These are phyloP conservation scores for Arremon brunneinucha DNA, from an alignment of 2,797 vertebrate genomes.

Conservation along the genomic window DNA sequence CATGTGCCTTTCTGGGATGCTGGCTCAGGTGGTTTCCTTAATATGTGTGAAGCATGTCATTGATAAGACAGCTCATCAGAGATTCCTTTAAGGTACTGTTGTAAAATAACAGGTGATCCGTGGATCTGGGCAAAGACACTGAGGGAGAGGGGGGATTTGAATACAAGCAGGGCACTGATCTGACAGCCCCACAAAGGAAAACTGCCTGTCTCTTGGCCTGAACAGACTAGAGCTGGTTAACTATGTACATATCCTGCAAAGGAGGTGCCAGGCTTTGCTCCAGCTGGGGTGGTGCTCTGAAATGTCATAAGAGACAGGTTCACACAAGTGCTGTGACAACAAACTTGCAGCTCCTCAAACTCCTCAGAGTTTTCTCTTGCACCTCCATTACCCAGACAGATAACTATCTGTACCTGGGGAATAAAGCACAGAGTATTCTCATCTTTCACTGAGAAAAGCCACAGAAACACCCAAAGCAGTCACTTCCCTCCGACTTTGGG, in stretches of 20 bases:
- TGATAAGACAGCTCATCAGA: not conserved
- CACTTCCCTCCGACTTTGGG: accelerated
- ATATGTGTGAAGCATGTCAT: not conserved
- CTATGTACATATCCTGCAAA: not conserved
- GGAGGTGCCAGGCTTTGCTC: not conserved
- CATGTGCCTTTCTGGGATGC: not conserved
- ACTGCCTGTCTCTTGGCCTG: not conserved
- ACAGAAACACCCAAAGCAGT: not conserved
- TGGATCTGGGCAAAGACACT: not conserved
- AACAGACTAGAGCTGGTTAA: not conserved
- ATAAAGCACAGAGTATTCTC: not conserved
- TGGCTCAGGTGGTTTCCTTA: not conserved
- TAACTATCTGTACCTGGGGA: not conserved
- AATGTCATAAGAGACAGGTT: not conserved
- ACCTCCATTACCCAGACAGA: not conserved
- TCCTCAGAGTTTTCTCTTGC: not conserved
- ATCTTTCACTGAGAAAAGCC: not conserved
- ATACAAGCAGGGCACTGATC: not conserved
- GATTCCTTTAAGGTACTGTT: not conserved
- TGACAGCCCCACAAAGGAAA: not conserved
- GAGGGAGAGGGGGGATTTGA: not conserved
- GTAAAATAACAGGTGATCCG: not conserved
- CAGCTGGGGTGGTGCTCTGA: not conserved
- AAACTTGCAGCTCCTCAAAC: not conserved
- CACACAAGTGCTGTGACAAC: not conserved